Base-by-base conservation (phyloP, 2,113 vertebrate species). In the Odontesthes bonariensis region DNA sequence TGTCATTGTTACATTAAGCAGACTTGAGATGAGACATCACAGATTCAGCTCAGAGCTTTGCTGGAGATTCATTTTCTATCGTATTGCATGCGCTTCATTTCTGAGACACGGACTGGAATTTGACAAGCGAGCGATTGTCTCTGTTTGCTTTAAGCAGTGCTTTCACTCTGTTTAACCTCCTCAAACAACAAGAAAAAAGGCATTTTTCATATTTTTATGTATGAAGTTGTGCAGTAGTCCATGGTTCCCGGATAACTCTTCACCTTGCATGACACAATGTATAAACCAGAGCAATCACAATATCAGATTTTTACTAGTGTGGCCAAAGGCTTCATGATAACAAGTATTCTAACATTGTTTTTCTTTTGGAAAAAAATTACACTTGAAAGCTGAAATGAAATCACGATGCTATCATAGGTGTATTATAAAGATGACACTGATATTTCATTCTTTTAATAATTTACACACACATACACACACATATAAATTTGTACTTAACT, bases 81-180 rank as follows among this genome's bases (percentile, higher is more conserved):
- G 73, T 22, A 2, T 42, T 71, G n/a, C n/a, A 20, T 70, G 59
- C 20, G 33, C 59, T 73, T 82, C 54, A 68, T 46, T 68, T 49
- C 31, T 16, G 68, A 75, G 54, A 71, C 52, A 51, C 53, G 65
- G 57, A 55, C 55, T 70, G 17, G 38, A 67, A 65, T 81, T 81
- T 80, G 74, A 77, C 51, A 70, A 64, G 70, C 27, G 59, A 49
- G 71, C 69, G 35, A 52, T 67, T 33, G 59, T 27, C 59, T 69
- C 16, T 55, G 55, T 47, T 73, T 70, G 73, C 85, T 67, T 64
- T 16, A n/a, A 77, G 80, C 75, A 8, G 44, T 19, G 47, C 71
- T 69, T 83, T 79, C 54, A 79, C 64, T 83, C 52, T 68, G 27
- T 40, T 66, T 83, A 66, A 80, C 42, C 58, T 52, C 46, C 16